Percentiles rank a stretch among this genome's conserved stretches.
phyloP scores from a whole-genome alignment of 2,113 vertebrate genomes.

The Cathartes aura region DNA sequence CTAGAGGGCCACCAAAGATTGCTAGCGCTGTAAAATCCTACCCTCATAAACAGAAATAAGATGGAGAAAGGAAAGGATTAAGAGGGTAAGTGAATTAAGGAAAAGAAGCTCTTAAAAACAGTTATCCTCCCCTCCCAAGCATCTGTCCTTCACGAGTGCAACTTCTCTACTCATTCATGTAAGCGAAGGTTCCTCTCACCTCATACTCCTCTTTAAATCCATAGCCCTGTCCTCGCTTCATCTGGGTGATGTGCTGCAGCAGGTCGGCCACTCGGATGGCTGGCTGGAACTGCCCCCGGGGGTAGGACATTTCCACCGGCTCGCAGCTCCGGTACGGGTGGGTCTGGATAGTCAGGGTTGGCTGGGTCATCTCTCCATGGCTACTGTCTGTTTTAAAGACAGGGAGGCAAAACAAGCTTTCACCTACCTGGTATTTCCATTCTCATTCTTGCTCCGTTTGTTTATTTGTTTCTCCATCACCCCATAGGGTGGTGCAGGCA shows the following conservation, averaged over 20 bases:
- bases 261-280: slow-evolving; percentile 96
- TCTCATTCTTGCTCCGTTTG: neutral
- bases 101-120: neutral
- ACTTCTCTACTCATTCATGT: neutral
- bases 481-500: neutral
- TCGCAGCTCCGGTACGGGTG: slow-evolving; percentile 93
- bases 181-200: slow-evolving; percentile 74
- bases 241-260: slow-evolving; percentile 99
- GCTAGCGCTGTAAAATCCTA: neutral
- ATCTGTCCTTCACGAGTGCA: rapidly evolving
- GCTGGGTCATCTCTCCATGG: slow-evolving; percentile 89
- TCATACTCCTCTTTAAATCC: slow-evolving; percentile 99
- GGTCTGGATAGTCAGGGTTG: slow-evolving; percentile 93
- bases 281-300: slow-evolving; percentile 93
- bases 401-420: slow-evolving; percentile 47
- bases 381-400: slow-evolving; percentile 84
- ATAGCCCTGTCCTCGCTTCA: slow-evolving; percentile 97
- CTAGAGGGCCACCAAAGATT: neutral
- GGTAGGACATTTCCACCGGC: slow-evolving; percentile 95
- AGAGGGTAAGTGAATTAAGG: neutral
- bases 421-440: neutral
- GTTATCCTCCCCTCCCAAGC: neutral
- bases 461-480: neutral
- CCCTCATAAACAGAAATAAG: neutral
- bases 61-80: neutral